Percentiles rank a stretch among this genome's conserved stretches.
Evolutionary conservation across 1,140 invertebrate genomes (phyloP).

Genomic region (Drosophila lacertosa): DNA sequence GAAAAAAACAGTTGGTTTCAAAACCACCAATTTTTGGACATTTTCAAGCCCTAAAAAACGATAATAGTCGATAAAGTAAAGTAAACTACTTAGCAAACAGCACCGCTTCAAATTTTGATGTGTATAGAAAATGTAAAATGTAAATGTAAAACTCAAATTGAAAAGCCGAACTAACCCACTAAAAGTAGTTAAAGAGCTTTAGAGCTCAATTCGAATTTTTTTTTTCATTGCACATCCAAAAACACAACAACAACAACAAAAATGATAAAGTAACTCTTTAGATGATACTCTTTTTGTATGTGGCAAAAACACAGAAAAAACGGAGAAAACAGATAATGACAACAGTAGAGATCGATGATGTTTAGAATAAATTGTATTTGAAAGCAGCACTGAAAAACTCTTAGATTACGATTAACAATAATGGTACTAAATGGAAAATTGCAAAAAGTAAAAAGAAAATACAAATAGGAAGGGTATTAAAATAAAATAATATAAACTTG

Average conservation of each 20-base stretch:
- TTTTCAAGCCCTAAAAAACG: conserved; percentile 49
- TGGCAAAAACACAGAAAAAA: conserved; percentile 8
- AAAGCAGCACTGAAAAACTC: conserved; percentile 66
- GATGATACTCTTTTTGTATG: conserved; percentile 21
- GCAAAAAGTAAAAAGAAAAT: conserved; percentile 1
- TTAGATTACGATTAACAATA: conserved; percentile 53
- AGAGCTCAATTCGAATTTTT: conserved; percentile 15
- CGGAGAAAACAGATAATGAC: conserved; percentile 1
- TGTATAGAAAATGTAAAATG: conserved; percentile 2
- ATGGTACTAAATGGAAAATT: conserved; percentile 36
- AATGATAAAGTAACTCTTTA: conserved; percentile 18
- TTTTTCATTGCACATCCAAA: conserved; percentile 33
- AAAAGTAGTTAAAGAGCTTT: conserved; percentile 38
- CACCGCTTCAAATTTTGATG: conserved; percentile 31
- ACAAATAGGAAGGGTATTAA: conserved; percentile 21
- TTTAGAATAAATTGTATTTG: conserved; percentile 43
- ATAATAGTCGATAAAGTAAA: conserved; percentile 20
- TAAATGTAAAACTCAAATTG: conserved; percentile 14
- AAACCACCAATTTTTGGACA: conserved; percentile 79
- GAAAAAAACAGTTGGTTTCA: conserved; percentile 73
- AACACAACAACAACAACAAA: not conserved
- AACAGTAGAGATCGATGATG: conserved; percentile 24
- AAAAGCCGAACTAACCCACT: conserved; percentile 10
- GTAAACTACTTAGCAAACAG: conserved; percentile 26
- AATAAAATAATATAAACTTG: conserved; percentile 72